These are phyloP conservation scores for Acanthiza pusilla DNA, from an alignment of 2,797 vertebrate species.

Conservation along the genomic window DNA sequence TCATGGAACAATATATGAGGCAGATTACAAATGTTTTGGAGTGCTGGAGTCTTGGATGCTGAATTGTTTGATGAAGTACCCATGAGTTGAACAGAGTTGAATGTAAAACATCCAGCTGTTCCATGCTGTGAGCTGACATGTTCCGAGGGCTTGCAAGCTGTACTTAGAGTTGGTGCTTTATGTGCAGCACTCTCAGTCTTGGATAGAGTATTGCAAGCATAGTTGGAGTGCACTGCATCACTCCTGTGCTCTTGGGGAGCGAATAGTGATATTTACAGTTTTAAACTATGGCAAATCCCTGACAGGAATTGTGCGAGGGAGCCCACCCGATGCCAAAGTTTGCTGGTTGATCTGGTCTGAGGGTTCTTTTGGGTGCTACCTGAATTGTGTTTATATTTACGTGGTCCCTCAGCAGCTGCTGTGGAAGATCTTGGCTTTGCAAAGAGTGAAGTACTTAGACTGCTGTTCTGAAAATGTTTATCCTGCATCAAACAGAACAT, in stretches of 20 bases:
- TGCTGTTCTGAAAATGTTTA: neutral
- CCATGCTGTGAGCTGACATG: neutral
- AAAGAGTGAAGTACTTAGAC: neutral
- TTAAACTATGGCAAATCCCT: neutral
- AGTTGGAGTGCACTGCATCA: neutral
- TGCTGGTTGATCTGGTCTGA: neutral
- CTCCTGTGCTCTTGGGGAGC: neutral
- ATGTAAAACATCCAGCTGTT: neutral
- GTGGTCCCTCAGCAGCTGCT: neutral
- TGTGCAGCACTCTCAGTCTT: neutral
- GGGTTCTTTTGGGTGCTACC: neutral
- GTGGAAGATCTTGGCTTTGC: neutral
- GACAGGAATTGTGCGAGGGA: neutral
- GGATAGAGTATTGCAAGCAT: neutral
- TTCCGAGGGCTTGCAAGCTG: neutral
- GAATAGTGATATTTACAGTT: neutral
- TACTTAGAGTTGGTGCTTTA: neutral
- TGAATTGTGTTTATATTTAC: neutral
- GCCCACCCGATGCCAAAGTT: neutral
- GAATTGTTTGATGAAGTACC: neutral
- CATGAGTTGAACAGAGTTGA: neutral
- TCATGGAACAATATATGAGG: neutral
- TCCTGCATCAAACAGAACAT: neutral
- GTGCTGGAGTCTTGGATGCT: neutral
- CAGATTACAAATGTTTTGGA: neutral